Evolutionary conservation across 2,797 vertebrate genomes (phyloP).

Genomic region (Sternotherus odoratus): DNA sequence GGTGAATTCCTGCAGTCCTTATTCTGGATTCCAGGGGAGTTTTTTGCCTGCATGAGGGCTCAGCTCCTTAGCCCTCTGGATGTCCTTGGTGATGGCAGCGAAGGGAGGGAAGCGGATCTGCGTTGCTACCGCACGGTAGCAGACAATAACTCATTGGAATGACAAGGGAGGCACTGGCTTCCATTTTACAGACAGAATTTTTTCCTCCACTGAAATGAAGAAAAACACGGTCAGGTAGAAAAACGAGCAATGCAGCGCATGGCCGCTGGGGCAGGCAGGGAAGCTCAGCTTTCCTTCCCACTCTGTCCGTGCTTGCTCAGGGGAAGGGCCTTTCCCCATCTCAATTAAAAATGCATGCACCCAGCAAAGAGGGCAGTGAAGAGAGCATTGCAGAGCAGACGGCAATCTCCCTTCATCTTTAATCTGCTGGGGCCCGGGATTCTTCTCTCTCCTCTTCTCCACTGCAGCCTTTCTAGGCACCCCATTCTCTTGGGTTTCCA

Average conservation of each 20-base stretch:
- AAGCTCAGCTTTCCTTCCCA: accelerated
- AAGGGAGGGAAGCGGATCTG: background rate
- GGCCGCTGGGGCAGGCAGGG: background rate
- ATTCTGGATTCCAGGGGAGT: background rate
- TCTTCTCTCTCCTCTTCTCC: accelerated
- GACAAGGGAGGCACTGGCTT: background rate
- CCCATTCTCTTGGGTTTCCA: accelerated
- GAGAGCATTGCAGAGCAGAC: background rate
- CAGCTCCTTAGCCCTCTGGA: accelerated
- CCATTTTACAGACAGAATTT: background rate
- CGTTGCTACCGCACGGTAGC: background rate
- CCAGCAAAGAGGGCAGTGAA: background rate
- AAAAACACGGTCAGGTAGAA: background rate
- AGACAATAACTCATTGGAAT: accelerated
- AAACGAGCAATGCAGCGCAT: background rate
- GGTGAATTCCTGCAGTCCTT: background rate
- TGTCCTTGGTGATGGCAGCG: accelerated
- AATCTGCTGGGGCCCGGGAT: accelerated
- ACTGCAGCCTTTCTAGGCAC: background rate
- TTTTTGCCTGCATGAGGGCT: accelerated
- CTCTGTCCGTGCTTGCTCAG: background rate
- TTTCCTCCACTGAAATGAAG: background rate
- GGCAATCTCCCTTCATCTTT: background rate
- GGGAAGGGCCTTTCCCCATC: background rate
- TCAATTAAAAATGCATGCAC: background rate